Base-by-base conservation (phyloP, 2,797 vertebrate species). In the Hoplostethus atlanticus region DNA sequence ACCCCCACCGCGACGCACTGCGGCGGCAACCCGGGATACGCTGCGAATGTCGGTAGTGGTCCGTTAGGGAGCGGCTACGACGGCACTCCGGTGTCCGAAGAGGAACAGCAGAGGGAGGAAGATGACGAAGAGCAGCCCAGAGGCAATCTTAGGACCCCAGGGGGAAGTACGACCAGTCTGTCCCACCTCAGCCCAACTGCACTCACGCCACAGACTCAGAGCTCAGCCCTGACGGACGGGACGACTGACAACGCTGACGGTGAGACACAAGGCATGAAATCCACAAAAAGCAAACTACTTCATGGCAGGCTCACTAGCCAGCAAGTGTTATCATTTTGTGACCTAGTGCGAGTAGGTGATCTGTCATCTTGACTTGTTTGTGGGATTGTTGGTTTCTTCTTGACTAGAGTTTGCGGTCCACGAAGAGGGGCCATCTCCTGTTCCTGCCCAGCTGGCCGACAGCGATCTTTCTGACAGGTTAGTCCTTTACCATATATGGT, bases 391-490 rank as follows among this genome's bases (percentile, higher is more conserved):
- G 11, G 12, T 68, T 58, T 77, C 17, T 10, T 10, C 3, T 44
- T 13, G 1, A 9, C 10, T 34, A 97, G 96, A 93, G 71, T 89
- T 92, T 54, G 77, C 91, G 79, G 88, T 86, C 67, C 90, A 90
- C 40, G 95, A 94, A 74, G 93, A 92, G 90, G 76, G 87, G 47
- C 71, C 63, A 8, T 93, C 92, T 84, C 85, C 94, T 73, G 76
- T 87, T 64, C 88, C 80, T 48, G 90, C 91, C 81, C 96, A 94
- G 84, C 93, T 93, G 80, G 95, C 94, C 79, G 96, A 95, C 93
- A 96, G 95, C 74, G 96, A 97, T 83, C 91, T 97, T 81, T 98
- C 96, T 64, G 96, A 98, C 93, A 95, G 96, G 97, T 99, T 2
- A 68, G 83, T 74, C 21, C 21, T 21, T 21, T 21, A 21, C 21